Conservation (phyloP, 2,113 vertebrate species). For the Tympanuchus pallidicinctus region DNA sequence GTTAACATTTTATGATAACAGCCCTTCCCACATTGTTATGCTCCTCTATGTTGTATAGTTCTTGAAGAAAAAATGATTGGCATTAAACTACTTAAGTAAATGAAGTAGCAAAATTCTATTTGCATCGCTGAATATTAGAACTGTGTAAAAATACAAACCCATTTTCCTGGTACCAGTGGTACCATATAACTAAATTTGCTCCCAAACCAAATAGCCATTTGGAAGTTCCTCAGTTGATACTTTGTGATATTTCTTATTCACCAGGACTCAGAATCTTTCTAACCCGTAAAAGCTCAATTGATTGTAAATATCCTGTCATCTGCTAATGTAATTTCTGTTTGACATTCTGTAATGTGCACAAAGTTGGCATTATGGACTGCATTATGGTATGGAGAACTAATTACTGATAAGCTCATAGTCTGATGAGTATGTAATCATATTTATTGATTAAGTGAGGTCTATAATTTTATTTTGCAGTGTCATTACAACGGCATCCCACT, state of each 20-base stretch:
- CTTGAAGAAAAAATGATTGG: background rate
- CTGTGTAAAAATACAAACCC: background rate
- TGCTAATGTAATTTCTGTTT: background rate
- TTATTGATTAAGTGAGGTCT: conserved; percentile 25
- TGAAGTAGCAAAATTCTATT: background rate
- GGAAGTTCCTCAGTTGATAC: background rate
- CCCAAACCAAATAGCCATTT: background rate
- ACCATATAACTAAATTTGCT: background rate
- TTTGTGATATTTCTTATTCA: background rate
- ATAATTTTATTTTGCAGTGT: background rate
- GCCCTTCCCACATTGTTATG: background rate
- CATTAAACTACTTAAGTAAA: background rate
- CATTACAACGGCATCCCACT: conserved; percentile 3
- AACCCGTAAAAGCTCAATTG: background rate
- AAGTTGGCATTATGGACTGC: background rate
- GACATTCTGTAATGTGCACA: accelerated
- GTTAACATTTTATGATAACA: background rate
- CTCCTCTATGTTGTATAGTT: background rate
- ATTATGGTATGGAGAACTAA: background rate
- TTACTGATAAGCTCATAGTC: background rate
- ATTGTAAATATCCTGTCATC: background rate
- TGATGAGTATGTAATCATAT: background rate
- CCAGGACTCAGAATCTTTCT: background rate
- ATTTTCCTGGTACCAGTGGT: background rate
- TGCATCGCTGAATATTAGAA: background rate